Evolutionary conservation across 2,797 vertebrate species (phyloP).

Genomic region (Anabacerthia variegaticeps): DNA sequence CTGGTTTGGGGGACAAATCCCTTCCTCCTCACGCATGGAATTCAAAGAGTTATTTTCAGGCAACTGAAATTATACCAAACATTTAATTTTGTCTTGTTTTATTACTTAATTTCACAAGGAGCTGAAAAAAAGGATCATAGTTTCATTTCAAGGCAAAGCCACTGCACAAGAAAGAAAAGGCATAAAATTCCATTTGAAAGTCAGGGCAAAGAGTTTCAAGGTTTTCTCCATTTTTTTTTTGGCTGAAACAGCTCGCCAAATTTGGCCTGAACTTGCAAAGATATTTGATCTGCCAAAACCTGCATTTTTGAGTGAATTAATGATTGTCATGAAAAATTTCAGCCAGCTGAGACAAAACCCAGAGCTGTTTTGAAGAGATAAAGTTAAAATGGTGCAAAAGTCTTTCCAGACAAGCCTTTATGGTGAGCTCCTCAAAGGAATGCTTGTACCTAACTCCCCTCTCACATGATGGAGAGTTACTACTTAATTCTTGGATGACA

Average conservation of each 20-base stretch:
- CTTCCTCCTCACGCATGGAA: neutral
- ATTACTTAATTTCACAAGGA: neutral
- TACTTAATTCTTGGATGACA: constrained; percentile 41
- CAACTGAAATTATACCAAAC: neutral
- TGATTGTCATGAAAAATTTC: constrained; percentile 60
- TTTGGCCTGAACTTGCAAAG: constrained; percentile 23
- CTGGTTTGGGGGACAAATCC: neutral
- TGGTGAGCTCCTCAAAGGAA: constrained; percentile 53
- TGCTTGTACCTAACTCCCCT: constrained; percentile 58
- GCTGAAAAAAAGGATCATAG: neutral
- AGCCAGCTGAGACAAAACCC: constrained; percentile 55
- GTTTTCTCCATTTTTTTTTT: neutral
- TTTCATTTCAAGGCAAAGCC: neutral
- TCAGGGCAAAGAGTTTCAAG: neutral
- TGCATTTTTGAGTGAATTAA: constrained; percentile 59
- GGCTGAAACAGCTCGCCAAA: constrained; percentile 17
- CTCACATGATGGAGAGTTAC: constrained; percentile 9
- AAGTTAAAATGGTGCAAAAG: constrained; percentile 63
- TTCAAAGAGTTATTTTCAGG: neutral
- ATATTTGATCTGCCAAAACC: constrained; percentile 49
- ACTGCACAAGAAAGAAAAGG: neutral
- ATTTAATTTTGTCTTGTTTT: neutral
- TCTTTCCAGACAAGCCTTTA: constrained; percentile 48
- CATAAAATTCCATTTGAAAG: neutral
- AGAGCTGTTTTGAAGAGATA: constrained; percentile 62